Conservation (phyloP, 2,113 vertebrate genomes). For the Ranitomeya imitator region DNA sequence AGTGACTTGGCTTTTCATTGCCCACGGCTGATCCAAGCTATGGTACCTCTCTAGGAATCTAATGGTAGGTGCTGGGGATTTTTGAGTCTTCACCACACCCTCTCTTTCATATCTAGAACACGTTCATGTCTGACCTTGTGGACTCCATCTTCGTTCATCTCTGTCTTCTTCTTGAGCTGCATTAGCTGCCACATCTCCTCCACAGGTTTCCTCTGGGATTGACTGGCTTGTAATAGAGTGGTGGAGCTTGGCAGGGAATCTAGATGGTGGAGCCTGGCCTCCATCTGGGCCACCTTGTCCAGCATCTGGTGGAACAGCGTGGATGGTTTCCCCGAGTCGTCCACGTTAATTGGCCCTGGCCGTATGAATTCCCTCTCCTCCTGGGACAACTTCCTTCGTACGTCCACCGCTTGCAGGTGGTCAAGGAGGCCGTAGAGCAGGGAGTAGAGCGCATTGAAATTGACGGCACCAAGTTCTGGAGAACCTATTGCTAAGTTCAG, state of each 20-base stretch:
- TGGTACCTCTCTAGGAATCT: not conserved
- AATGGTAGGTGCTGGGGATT: not conserved
- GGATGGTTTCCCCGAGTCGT: not conserved
- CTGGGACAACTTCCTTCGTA: slow-evolving; percentile 4
- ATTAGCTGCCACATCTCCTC: slow-evolving; percentile 62
- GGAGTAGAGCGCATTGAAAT: slow-evolving; percentile 63
- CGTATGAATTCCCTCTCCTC: slow-evolving; percentile 60
- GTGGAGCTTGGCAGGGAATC: not conserved
- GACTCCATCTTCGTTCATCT: slow-evolving; percentile 62
- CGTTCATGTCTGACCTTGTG: slow-evolving; percentile 59
- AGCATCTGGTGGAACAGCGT: slow-evolving; percentile 64
- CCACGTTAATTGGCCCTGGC: not conserved
- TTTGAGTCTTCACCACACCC: too few relatives aligned
- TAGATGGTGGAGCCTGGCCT: slow-evolving; percentile 28
- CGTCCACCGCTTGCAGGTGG: slow-evolving; percentile 59
- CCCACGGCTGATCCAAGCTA: not conserved
- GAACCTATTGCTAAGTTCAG: slow-evolving; percentile 62
- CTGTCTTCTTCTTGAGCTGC: slow-evolving; percentile 66
- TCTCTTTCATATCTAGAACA: not conserved
- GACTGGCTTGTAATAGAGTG: slow-evolving; percentile 55
- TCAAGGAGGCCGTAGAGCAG: slow-evolving; percentile 66
- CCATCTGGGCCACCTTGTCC: slow-evolving; percentile 33
- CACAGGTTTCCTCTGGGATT: not conserved
- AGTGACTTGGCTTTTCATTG: not conserved
- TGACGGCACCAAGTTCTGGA: slow-evolving; percentile 60